Evolutionary conservation across 2,113 vertebrate genomes (phyloP).

Genomic region (Brachirus orientalis): DNA sequence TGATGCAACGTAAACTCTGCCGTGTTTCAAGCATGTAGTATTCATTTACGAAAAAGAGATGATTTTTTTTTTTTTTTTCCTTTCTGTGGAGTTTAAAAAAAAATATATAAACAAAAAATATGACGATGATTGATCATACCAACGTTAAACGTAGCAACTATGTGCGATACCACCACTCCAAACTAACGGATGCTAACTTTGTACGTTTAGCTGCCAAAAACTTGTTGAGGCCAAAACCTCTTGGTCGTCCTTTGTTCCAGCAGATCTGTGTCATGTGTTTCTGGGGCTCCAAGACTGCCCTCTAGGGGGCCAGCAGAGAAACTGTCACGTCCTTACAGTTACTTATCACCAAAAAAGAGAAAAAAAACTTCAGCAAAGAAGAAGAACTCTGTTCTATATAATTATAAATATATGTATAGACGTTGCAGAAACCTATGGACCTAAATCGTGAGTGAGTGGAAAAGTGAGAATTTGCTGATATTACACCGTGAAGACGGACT

Average conservation of each 20-base stretch:
- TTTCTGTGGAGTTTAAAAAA: constrained; percentile 79
- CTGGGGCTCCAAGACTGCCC: constrained; percentile 53
- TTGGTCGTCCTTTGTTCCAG: constrained; percentile 68
- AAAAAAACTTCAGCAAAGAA: constrained; percentile 71
- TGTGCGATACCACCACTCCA: constrained; percentile 67
- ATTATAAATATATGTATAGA: constrained; percentile 82
- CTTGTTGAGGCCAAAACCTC: constrained; percentile 67
- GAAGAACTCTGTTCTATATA: constrained; percentile 76
- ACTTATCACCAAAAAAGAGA: constrained; percentile 69
- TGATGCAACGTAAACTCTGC: constrained; percentile 75
- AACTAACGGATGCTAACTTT: constrained; percentile 69
- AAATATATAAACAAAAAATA: constrained; percentile 67
- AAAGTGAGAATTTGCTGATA: constrained; percentile 41
- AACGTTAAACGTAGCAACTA: constrained; percentile 77
- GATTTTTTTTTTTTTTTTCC: constrained; percentile 59
- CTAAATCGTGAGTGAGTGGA: constrained; percentile 59
- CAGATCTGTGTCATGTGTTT: constrained; percentile 73
- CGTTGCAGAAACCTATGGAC: constrained; percentile 76
- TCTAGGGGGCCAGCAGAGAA: constrained; percentile 57
- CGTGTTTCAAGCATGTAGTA: constrained; percentile 87
- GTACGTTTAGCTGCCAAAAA: constrained; percentile 74
- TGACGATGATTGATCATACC: constrained; percentile 60
- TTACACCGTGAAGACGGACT: constrained; percentile 54
- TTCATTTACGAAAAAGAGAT: constrained; percentile 82
- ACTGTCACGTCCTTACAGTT: constrained; percentile 65